These are phyloP conservation scores for Protobothrops mucrosquamatus DNA, from an alignment of 2,113 vertebrate species.

Conservation along the genomic window DNA sequence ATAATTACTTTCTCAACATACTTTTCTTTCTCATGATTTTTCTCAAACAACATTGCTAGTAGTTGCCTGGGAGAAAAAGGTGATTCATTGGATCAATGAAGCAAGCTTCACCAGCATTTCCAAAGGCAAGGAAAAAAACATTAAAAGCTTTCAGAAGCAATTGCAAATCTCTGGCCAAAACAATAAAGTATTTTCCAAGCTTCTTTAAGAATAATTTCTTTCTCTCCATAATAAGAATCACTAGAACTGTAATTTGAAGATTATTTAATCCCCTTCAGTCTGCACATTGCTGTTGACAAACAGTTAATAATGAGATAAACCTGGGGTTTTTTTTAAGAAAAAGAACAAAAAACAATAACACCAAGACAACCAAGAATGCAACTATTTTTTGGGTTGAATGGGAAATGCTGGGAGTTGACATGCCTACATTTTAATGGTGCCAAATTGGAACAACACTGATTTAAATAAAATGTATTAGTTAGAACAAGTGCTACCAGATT, in stretches of 20 bases:
- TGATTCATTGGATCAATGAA: not conserved
- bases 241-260: not conserved
- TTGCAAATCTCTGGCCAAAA: not conserved
- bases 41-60: not conserved
- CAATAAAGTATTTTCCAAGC: not conserved
- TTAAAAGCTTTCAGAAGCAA: not conserved
- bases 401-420: not conserved
- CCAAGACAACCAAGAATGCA: not conserved
- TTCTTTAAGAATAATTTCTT: not conserved
- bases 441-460: not conserved
- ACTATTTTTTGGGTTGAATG: not conserved
- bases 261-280: not conserved
- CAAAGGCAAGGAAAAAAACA: not conserved
- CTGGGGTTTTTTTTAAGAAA: not conserved
- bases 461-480: not conserved
- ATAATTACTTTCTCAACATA: not conserved
- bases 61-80: not conserved
- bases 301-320: not conserved
- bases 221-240: not conserved
- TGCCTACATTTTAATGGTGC: not conserved
- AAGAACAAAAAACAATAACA: not conserved
- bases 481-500: not conserved
- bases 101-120: not conserved
- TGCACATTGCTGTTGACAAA: not conserved
- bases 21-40: not conserved